Percentiles rank a stretch among this genome's conserved stretches.
phyloP scores from a whole-genome alignment of 2,113 vertebrate genomes.

The Leucopsar rothschildi region DNA sequence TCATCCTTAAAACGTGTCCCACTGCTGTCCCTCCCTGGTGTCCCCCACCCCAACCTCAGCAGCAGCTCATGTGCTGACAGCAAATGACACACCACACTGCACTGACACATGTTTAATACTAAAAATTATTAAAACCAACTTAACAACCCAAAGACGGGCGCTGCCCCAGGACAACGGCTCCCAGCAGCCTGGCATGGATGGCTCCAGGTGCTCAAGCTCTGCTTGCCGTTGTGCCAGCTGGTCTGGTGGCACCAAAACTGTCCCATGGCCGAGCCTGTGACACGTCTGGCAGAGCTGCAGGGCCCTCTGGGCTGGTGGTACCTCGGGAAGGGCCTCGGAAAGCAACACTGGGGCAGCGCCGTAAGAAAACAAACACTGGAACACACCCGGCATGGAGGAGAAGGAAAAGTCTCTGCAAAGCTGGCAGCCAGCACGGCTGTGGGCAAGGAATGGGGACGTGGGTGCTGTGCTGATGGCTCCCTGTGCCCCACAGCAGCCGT shows the following conservation, averaged over 20 bases:
- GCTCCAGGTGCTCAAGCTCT: not conserved
- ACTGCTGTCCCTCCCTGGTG: not conserved
- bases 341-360: not conserved
- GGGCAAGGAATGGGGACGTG: fast-evolving
- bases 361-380: not conserved
- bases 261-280: not conserved
- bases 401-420: not conserved
- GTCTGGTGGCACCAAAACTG: not conserved
- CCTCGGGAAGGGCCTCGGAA: not conserved
- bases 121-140: slow-evolving; percentile 72
- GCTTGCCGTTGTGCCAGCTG: fast-evolving
- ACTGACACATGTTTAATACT: slow-evolving; percentile 61
- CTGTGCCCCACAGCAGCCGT: fast-evolving
- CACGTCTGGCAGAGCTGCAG: not conserved
- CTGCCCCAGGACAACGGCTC: not conserved
- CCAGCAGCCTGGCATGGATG: not conserved
- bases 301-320: not conserved
- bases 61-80: not conserved
- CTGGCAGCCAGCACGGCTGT: not conserved
- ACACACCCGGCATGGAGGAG: not conserved
- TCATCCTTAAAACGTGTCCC: not conserved
- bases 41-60: not conserved
- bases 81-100: not conserved
- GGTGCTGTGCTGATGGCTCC: not conserved
- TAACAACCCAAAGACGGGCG: not conserved